These are phyloP conservation scores for Bhutanitis thaidina DNA, from an alignment of 2,888 invertebrate genomes.

Conservation along the genomic window DNA sequence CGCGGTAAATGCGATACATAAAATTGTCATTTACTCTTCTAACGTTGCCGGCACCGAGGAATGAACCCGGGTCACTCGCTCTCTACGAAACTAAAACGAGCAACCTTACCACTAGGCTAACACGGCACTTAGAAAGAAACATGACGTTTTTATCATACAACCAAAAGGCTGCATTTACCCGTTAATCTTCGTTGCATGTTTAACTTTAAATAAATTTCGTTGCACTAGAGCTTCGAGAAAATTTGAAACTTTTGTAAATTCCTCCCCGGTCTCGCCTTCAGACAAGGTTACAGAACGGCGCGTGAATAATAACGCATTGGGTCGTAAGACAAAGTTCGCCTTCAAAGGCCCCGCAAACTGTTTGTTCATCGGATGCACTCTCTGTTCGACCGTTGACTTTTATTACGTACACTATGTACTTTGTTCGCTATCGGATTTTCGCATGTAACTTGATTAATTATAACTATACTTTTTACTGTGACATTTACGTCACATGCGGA, in stretches of 20 bases:
- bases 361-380: slow-evolving; percentile 3
- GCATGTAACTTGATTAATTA: background rate
- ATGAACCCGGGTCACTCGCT: too few species aligned
- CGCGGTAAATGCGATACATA: too few species aligned
- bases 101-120: too few species aligned
- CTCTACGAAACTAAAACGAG: too few species aligned
- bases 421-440: background rate
- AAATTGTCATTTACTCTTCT: too few species aligned
- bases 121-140: too few species aligned
- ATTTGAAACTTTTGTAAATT: slow-evolving; percentile 6
- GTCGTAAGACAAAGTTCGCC: slow-evolving; percentile 10
- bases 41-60: too few species aligned
- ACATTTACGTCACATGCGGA: too few species aligned
- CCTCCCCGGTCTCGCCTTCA: background rate
- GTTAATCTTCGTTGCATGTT: slow-evolving; percentile 1
- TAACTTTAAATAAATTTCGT: slow-evolving; percentile 15
- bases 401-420: slow-evolving; percentile 1
- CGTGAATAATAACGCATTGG: slow-evolving; percentile 13
- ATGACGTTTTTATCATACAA: too few species aligned
- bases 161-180: too few species aligned
- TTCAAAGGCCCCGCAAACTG: slow-evolving; percentile 6
- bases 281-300: slow-evolving; percentile 2
- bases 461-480: background rate
- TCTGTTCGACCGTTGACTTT: slow-evolving; percentile 7
- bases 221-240: slow-evolving; percentile 1